These are phyloP conservation scores for Drosophila neocordata DNA, from an alignment of 1,140 invertebrate genomes.

Conservation along the genomic window DNA sequence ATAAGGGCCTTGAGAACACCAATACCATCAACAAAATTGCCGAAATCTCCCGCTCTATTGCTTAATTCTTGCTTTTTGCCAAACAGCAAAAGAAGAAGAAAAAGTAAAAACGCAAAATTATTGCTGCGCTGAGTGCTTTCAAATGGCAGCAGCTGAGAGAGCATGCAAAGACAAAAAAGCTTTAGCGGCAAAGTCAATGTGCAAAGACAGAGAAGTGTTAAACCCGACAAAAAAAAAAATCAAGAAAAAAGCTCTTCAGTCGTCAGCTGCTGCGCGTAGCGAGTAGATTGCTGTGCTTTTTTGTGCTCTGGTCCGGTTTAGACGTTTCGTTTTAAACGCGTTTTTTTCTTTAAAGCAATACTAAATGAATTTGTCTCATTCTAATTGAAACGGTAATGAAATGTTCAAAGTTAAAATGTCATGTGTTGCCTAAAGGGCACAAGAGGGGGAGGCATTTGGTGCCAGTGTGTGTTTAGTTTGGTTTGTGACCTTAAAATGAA, in stretches of 20 bases:
- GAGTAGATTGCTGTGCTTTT: conserved; percentile 75
- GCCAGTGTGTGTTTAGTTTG: conserved; percentile 16
- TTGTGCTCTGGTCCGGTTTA: conserved; percentile 14
- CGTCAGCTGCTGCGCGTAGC: conserved; percentile 81
- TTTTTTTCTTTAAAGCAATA: background rate
- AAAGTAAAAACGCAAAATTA: background rate
- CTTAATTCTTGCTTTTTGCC: background rate
- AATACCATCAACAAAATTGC: conserved; percentile 22
- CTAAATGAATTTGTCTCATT: background rate
- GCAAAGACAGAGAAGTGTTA: conserved; percentile 46
- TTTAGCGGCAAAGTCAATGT: conserved; percentile 26
- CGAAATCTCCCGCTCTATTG: conserved; percentile 30
- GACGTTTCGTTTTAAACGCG: conserved; percentile 40
- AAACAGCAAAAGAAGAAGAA: background rate
- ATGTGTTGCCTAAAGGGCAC: background rate
- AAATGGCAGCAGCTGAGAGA: conserved; percentile 39
- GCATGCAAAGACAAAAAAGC: conserved; percentile 30
- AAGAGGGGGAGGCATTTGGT: background rate
- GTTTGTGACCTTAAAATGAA: conserved; percentile 37
- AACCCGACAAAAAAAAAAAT: conserved; percentile 52
- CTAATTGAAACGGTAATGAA: conserved; percentile 46
- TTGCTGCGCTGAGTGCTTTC: background rate
- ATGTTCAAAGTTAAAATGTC: conserved; percentile 20
- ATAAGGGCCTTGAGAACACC: conserved; percentile 48
- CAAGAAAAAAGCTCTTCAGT: conserved; percentile 59